Percentiles rank a stretch among this genome's conserved stretches.
Evolutionary conservation across 2,888 invertebrate species (phyloP).

Genomic region (Phytoseiulus persimilis): DNA sequence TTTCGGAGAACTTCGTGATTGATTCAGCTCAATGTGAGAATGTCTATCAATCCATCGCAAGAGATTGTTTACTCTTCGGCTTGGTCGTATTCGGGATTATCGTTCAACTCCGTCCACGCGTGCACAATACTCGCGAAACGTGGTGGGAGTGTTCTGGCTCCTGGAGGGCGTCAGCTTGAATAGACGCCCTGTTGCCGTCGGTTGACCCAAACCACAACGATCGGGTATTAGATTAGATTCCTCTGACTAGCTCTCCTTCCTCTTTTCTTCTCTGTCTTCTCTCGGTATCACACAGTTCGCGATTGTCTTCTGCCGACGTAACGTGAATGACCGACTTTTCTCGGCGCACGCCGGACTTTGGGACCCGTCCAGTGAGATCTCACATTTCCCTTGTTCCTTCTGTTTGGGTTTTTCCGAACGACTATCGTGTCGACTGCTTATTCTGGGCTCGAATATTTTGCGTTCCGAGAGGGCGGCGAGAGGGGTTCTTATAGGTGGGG

Average conservation of each 20-base stretch:
- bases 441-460: not conserved
- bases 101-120: too few species aligned
- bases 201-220: not conserved
- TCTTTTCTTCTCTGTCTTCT: too few species aligned
- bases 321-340: not conserved
- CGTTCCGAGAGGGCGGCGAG: not conserved
- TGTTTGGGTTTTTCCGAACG: not conserved
- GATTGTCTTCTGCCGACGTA: not conserved
- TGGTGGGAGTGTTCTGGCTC: not conserved
- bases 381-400: not conserved
- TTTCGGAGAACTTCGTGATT: too few species aligned
- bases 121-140: too few species aligned
- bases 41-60: too few species aligned
- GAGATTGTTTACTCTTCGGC: too few species aligned
- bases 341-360: not conserved
- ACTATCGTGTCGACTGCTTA: not conserved
- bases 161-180: not conserved
- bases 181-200: not conserved
- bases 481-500: too few species aligned
- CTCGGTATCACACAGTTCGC: not conserved
- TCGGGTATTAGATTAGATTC: not conserved
- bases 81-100: too few species aligned
- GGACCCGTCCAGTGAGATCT: not conserved
- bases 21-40: too few species aligned
- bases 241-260: not conserved